A percentile compares a stretch with the other conserved stretches of the same genome.
Evolutionary conservation across 2,113 vertebrate species (phyloP).

Genomic region (Odobenus rosmarus): DNA sequence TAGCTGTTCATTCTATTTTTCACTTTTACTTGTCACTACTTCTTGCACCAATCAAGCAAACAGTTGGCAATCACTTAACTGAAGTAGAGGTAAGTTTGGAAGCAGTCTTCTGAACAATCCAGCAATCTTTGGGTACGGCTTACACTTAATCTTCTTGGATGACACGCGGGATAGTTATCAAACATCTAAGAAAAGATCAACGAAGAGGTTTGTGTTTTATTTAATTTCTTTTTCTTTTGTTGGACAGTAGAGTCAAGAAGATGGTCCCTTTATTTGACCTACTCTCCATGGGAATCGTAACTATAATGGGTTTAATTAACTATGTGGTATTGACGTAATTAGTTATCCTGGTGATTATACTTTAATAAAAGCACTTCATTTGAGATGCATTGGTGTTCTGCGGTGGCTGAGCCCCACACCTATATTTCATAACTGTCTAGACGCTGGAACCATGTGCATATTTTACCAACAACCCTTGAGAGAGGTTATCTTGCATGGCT

Average conservation of each 20-base stretch:
- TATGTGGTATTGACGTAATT: slow-evolving; percentile 88
- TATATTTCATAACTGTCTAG: slow-evolving; percentile 87
- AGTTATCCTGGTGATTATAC: slow-evolving; percentile 87
- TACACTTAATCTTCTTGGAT: slow-evolving; percentile 62
- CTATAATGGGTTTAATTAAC: slow-evolving; percentile 90
- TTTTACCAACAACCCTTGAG: slow-evolving; percentile 83
- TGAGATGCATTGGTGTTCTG: slow-evolving; percentile 83
- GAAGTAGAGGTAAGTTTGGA: slow-evolving; percentile 23
- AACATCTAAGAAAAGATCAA: slow-evolving; percentile 49
- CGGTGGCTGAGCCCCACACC: slow-evolving; percentile 72
- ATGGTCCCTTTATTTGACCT: slow-evolving; percentile 83
- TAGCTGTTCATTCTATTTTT: background rate
- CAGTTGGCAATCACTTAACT: slow-evolving; percentile 51
- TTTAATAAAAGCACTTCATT: slow-evolving; percentile 89
- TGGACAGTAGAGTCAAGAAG: slow-evolving; percentile 77
- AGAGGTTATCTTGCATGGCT: slow-evolving; percentile 84
- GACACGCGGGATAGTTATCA: slow-evolving; percentile 55
- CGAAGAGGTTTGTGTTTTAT: slow-evolving; percentile 73
- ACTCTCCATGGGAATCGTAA: slow-evolving; percentile 84
- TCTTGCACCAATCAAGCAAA: slow-evolving; percentile 49
- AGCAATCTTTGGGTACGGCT: slow-evolving; percentile 18
- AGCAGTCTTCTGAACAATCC: slow-evolving; percentile 58
- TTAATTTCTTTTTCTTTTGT: slow-evolving; percentile 86
- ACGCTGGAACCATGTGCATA: slow-evolving; percentile 78
- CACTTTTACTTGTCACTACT: background rate